Base-by-base conservation (phyloP, 2,113 vertebrate species). In the Brachirus orientalis region DNA sequence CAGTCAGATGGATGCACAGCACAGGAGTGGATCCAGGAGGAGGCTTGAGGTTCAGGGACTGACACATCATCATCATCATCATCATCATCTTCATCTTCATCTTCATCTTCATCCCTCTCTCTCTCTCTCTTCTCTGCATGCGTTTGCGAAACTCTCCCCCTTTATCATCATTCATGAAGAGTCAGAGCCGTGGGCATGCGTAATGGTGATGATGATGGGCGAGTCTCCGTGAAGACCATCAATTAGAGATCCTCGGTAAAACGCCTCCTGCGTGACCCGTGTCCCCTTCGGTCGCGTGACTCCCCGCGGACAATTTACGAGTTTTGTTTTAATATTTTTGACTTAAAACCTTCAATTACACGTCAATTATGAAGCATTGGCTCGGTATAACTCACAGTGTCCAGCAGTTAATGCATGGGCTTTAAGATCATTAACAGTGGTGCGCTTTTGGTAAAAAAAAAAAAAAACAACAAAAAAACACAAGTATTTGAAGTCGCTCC, bases 11-110 rank as follows among this genome's bases (percentile, higher is more conserved):
- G 77, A 56, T 55, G 63, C 68, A 70, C 74, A 75, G 59, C 58
- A n/a, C n/a, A 63, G 78, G 22, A 79, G 65, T 17, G 66, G 52
- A 67, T 61, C 51, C 64, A 47, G 67, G 53, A 57, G 69, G 66
- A 69, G 69, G 78, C 66, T 63, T 61, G 72, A 86, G 72, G 76
- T 83, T 75, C 73, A 82, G 75, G 74, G 62, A 77, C 76, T 82
- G 81, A 76, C 72, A 85, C 66, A 85, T 84, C 60, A 67, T 75
- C n/a, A n/a, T n/a, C n/a, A n/a, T n/a, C n/a, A n/a, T n/a, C n/a
- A n/a, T n/a, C n/a, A n/a, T n/a, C n/a, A n/a, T n/a, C n/a, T n/a
- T n/a, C n/a, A n/a, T n/a, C n/a, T n/a, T n/a, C n/a, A n/a, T n/a
- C 55, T 48, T 69, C 40, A 40, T 41, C 65, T 52, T 46, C 18